Percentiles rank a stretch among this genome's conserved stretches.
Conservation (phyloP, 1,140 invertebrate species). For the Eurosta solidaginis region DNA sequence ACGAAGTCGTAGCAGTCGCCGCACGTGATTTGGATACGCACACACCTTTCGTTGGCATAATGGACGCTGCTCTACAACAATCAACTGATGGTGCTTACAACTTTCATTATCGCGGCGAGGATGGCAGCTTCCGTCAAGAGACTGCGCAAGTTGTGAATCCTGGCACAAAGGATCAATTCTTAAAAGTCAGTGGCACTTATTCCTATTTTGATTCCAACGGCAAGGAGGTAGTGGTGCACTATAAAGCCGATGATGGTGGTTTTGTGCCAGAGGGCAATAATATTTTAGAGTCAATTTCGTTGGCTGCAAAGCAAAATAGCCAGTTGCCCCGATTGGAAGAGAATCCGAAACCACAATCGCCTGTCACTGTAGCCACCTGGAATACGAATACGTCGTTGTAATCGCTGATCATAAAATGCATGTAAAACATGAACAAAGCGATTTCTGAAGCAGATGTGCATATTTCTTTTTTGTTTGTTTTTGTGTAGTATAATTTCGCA, state of each 20-base stretch:
- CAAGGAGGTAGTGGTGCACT: constrained; percentile 48
- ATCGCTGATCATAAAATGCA: neutral
- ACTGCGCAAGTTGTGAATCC: constrained; percentile 45
- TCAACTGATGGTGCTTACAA: constrained; percentile 51
- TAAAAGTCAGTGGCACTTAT: constrained; percentile 51
- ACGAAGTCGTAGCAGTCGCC: neutral
- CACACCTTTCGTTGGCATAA: constrained; percentile 40
- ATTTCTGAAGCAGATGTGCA: neutral
- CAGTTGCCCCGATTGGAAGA: constrained; percentile 18
- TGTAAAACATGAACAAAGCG: neutral
- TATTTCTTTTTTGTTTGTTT: neutral
- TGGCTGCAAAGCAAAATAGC: constrained; percentile 49
- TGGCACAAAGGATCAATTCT: constrained; percentile 45
- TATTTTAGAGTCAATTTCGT: constrained; percentile 45
- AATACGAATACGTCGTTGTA: neutral
- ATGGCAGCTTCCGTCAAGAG: constrained; percentile 50
- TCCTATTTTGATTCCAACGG: constrained; percentile 52
- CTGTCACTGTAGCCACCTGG: neutral
- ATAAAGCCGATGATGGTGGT: constrained; percentile 53
- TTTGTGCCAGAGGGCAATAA: constrained; percentile 52
- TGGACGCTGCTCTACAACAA: constrained; percentile 46
- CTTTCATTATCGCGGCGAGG: constrained; percentile 50
- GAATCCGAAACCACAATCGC: neutral
- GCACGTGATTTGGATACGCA: neutral
- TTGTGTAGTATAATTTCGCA: neutral